Percentiles rank a stretch among this genome's conserved stretches.
phyloP scores from a whole-genome alignment of 2,113 vertebrate species.

The Noturus placidus region DNA sequence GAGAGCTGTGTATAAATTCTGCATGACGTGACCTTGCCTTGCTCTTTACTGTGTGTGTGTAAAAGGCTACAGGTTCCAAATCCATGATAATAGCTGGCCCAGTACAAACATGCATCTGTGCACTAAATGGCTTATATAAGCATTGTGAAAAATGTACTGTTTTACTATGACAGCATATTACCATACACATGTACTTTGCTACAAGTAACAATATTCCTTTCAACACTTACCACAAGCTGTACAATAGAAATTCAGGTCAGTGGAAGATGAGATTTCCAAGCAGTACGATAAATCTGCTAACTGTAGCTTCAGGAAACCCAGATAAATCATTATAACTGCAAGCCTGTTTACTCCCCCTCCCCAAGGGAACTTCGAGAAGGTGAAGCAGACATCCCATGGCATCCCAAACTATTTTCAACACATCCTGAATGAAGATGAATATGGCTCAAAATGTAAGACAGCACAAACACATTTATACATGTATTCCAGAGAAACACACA shows the following conservation, averaged over 20 bases:
- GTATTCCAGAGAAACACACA: not conserved
- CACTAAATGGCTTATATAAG: not conserved
- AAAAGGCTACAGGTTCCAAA: not conserved
- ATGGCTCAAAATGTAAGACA: not conserved
- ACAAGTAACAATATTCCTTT: not conserved
- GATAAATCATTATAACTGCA: conserved; percentile 52
- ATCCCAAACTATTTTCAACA: conserved; percentile 43
- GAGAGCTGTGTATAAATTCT: not conserved
- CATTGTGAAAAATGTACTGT: not conserved
- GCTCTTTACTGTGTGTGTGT: not conserved
- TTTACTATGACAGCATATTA: not conserved
- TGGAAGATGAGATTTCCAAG: conserved; percentile 1
- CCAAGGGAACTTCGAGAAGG: conserved; percentile 44
- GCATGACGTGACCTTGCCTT: not conserved
- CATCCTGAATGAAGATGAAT: conserved; percentile 55
- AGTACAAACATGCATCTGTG: not conserved
- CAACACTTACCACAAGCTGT: not conserved
- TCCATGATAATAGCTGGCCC: not conserved
- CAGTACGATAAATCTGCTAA: not conserved
- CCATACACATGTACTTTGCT: not conserved
- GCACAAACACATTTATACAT: not conserved
- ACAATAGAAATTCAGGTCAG: conserved; percentile 16
- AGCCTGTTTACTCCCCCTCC: conserved; percentile 56
- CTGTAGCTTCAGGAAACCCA: conserved; percentile 39
- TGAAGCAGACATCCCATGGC: conserved; percentile 37